Base-by-base conservation (phyloP, 2,888 invertebrate genomes). In the Heteropelma amictum region DNA sequence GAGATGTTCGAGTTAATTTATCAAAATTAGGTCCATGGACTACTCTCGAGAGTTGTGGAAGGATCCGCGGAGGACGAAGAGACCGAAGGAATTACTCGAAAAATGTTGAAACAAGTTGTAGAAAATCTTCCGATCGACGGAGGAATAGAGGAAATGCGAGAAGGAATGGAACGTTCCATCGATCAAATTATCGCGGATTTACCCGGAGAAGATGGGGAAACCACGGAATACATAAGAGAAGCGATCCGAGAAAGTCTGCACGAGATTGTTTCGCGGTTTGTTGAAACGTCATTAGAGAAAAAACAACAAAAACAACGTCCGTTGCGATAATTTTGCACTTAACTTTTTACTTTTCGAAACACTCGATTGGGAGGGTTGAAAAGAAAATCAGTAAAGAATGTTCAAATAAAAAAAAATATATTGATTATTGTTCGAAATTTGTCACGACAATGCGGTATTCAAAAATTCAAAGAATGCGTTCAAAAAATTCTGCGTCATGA, bases 181-280 rank as follows among this genome's bases (percentile, higher is more conserved):
- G 65, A 81, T 38, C 67, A 47, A 33, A 77, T 79, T 21, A 71
- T 79, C 33, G 67, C 49, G n/a, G 23, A 28, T 38, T 17, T 79
- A 28, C 64, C 77, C 17, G 67, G 51, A 28, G 56, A 72, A 42
- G 67, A 78, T 40, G 75, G 79, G 1, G 72, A 65, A 53, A 72
- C 47, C 5, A 40, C 60, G 14, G 60, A 73, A 65, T 60, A 70
- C 0, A 72, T 76, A 69, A 72, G 53, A 47, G 21, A 64, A 35
- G 69, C 68, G 35, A 73, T 58, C 26, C 76, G 65, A 28, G 78
- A 80, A 49, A 80, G 64, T 19, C 42, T 80, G 7, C 73, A 76
- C 63, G 78, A 82, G 7, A 76, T 80, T 6, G 56, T 80, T 10
- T 33, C 56, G n/a, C 75, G 77, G 79, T 76, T 53, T 1, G 71